Evolutionary conservation across 2,797 vertebrate genomes (phyloP), one percentile per base, ranked within the genome.

Genomic region (Galagoides demidoff): DNA sequence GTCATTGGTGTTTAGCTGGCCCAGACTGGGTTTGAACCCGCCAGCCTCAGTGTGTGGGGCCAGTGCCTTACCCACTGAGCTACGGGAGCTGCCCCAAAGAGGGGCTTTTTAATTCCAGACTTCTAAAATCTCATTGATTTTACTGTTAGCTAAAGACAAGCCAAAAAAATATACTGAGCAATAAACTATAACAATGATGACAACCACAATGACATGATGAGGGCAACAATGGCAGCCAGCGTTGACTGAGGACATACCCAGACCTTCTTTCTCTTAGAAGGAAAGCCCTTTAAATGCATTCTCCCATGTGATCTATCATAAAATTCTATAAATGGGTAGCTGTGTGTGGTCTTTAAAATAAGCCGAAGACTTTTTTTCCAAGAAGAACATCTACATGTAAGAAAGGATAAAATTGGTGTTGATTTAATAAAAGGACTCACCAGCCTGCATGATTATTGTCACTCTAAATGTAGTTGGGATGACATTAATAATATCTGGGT

Each of bases 331-430:
- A 76, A 78, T n/a, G 37, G n/a, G 22, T 43, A 55, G 34, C 57
- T 84, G 14, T 64, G 66, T 88, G 52, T 91, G 86, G 70, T 79
- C 88, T 90, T 74, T 66, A 82, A 96, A 93, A 87, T 16, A 86
- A 86, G 43, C 43, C 68, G 31, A 86, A 59, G 5, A 39, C 19
- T 63, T 64, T 34, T 85, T 88, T 91, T n/a, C 29, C 3, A 52
- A 77, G 29, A 49, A 81, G 39, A 82, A 61, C 84, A 63, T 88
- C 74, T 57, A 82, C 49, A 64, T 8, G 12, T 68, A 79, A 90
- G 66, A 78, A 94, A 90, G 29, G 17, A 77, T 63, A 90, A 90
- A 87, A 87, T 85, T 61, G 5, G 4, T 90, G 17, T 88, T 85
- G 34, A 85, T 68, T 90, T 90, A 52, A 20, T 91, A 31, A 93